These are phyloP conservation scores for Athrips mouffetella DNA, from an alignment of 2,888 invertebrate species.

Conservation along the genomic window DNA sequence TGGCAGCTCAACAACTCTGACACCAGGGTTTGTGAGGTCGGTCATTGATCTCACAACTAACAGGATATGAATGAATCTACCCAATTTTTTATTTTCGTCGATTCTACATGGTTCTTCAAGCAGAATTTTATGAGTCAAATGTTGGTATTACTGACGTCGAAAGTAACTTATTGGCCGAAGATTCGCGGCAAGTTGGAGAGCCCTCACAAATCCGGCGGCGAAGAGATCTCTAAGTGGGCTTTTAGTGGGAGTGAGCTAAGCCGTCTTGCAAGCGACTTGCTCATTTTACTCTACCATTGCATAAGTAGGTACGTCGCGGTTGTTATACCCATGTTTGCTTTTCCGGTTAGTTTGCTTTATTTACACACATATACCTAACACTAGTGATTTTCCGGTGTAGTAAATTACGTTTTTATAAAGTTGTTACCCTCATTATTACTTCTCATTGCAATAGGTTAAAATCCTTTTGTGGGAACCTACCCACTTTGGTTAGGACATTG, in stretches of 20 bases:
- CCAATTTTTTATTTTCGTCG: too few relatives aligned
- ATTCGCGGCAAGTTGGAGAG: slow-evolving; percentile 61
- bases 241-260: slow-evolving; percentile 74
- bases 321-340: background rate
- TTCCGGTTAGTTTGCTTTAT: background rate
- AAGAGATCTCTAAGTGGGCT: slow-evolving; percentile 76
- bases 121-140: slow-evolving; percentile 1
- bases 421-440: too few relatives aligned
- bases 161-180: slow-evolving; percentile 64
- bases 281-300: slow-evolving; percentile 66
- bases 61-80: too few relatives aligned
- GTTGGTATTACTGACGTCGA: slow-evolving; percentile 36
- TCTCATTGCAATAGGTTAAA: too few relatives aligned
- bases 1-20: too few relatives aligned
- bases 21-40: too few relatives aligned
- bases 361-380: too few relatives aligned
- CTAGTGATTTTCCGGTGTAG: background rate
- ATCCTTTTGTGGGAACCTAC: too few relatives aligned
- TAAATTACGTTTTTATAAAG: too few relatives aligned
- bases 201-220: slow-evolving; percentile 68
- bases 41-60: too few relatives aligned
- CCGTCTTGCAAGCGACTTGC: slow-evolving; percentile 57
- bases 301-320: slow-evolving; percentile 35
- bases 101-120: background rate
- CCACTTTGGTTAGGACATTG: too few relatives aligned